A percentile compares a stretch with the other conserved stretches of the same genome.
Evolutionary conservation across 2,888 invertebrate species (phyloP).

Genomic region (Ichneumoninae sp.): DNA sequence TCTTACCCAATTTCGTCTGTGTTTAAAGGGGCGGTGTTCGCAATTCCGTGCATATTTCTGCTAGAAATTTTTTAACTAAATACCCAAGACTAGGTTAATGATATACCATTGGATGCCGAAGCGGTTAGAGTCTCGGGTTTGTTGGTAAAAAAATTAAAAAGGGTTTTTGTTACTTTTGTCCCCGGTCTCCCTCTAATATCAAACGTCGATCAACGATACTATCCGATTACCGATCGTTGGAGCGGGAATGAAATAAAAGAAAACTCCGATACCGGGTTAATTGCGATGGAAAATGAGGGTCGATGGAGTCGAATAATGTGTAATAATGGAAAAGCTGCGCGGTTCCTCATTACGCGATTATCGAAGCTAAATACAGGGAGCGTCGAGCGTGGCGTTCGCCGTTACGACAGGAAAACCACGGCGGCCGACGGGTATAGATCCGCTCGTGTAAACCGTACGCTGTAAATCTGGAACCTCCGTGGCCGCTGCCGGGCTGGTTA

Average conservation of each 20-base stretch:
- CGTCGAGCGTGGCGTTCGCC: background rate
- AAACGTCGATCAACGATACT: background rate
- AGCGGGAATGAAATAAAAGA: background rate
- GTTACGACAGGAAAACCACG: conserved; percentile 1
- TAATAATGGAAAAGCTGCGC: background rate
- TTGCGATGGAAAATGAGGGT: background rate
- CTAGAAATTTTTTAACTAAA: no score
- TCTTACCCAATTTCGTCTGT: no score
- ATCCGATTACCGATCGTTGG: background rate
- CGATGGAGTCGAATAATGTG: background rate
- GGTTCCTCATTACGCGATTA: background rate
- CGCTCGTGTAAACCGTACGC: conserved; percentile 5
- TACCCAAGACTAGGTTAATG: no score
- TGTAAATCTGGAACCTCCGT: conserved; percentile 27
- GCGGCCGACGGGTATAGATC: background rate
- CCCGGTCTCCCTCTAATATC: no score
- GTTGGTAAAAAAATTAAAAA: no score
- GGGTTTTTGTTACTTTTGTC: no score
- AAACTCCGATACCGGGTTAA: background rate
- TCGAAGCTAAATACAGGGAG: background rate
- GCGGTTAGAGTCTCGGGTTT: no score
- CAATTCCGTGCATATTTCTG: no score
- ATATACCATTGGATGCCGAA: no score
- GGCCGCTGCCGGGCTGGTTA: conserved; percentile 67
- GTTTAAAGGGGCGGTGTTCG: no score